Base-by-base conservation (phyloP, 2,113 vertebrate species). In the Trichechus manatus region DNA sequence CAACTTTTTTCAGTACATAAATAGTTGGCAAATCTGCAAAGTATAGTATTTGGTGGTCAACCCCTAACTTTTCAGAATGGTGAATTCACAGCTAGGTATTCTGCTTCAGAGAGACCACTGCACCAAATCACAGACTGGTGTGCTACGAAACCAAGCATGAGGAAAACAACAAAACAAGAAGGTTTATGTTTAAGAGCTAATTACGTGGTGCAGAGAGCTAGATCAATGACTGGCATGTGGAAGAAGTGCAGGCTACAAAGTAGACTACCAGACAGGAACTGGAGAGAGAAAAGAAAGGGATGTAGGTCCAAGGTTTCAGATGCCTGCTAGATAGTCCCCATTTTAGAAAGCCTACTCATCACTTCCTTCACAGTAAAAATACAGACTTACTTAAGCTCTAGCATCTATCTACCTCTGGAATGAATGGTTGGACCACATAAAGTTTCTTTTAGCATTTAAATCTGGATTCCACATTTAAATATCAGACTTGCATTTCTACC, bases 161-260 rank as follows among this genome's bases (percentile, higher is more conserved):
- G 59, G 15, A 14, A 42, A 33, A 79, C 39, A 74, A 44, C 0
- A 9, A 64, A 61, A 36, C 9, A 27, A 70, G 27, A 7, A 33
- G 36, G 70, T 81, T 90, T 82, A 42, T n/a, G 77, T 85, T 64
- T 94, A 82, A 95, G 79, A 93, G 36, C 36, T n/a, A 91, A 90
- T 39, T 47, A 66, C 78, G 44, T 6, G 56, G 63, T 56, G 47
- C 78, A 59, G 70, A 87, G 9, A 47, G 84, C 72, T 61, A 70
- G 50, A 64, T 42, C 92, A 82, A 29, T 7, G n/a, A 64, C 17
- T 47, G 14, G 33, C 50, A 59, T 0, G 3, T 9, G 31, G 15
- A 59, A 36, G 33, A 78, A 39, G 6, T 1, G 20, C 42, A 59
- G 13, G 23, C 29, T 39, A 63, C 31, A 94, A 44, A 80, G 27